Evolutionary conservation across 2,888 invertebrate genomes (phyloP), one percentile per base, ranked within the genome.

Genomic region (Dynastes tityus): DNA sequence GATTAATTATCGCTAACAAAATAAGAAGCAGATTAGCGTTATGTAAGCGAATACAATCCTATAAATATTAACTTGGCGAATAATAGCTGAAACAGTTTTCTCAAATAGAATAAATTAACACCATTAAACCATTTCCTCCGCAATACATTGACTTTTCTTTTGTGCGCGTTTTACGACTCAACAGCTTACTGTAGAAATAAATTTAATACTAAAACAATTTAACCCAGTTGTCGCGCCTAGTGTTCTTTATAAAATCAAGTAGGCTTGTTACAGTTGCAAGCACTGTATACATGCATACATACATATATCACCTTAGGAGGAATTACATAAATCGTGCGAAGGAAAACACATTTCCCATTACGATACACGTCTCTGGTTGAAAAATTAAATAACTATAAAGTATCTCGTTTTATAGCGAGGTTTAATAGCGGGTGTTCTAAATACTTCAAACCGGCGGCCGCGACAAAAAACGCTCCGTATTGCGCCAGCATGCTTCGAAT

Each of bases 371-470:
- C 79, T 79, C 80, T 80, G 32, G 5, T 37, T 37, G 73, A 70
- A 80, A 70, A 76, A 73, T 80, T 51, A 58, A 77, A 75, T 79
- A 74, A 64, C 78, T 75, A 79, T 68, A 79, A 53, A 64, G 63
- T 73, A 77, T 68, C 76, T 32, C 37, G 53, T 29, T 37, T 67
- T 63, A 67, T 68, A 63, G 73, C 68, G 32, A 64, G 16, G 51
- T 55, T 71, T 75, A 64, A 40, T 61, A 45, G 73, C 73, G 73
- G 61, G 73, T 63, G 79, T 77, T 77, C 77, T 77, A 77, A 68
- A 77, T 67, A 77, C 68, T 77, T 68, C 58, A 67, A 67, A 68
- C 58, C 65, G 40, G 55, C 68, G 71, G 73, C 71, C 27, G 32
- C 37, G 22, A 63, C 61, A 78, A 61, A 74, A 78, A 65, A 73